Base-by-base conservation (phyloP, 2,888 invertebrate genomes). In the Nebria salina region DNA sequence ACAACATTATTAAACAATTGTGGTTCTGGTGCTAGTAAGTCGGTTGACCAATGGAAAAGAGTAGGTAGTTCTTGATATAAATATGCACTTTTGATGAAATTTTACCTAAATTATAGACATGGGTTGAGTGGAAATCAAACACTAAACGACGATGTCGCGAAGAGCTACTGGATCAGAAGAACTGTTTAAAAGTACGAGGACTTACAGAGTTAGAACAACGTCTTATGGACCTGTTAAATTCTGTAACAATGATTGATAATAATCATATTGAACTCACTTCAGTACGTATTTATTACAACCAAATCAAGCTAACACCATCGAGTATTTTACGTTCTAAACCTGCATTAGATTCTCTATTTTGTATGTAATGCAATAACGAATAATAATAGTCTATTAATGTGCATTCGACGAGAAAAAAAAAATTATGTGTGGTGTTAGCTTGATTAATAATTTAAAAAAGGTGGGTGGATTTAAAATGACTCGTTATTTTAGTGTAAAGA, bases 51-150 rank as follows among this genome's bases (percentile, higher is more conserved):
- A 25, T 70, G 70, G 70, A 70, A 70, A 70, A 20, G 70, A 70
- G 70, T 70, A 70, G 20, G 70, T 70, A 70, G 15, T 7, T 11
- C 2, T 54, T 54, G 54, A 1, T 6, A 13, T 8, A 70, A 4
- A 9, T 8, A n/a, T 66, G 66, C 9, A 13, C 25, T 70, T 70
- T 13, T 25, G 34, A 70, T 4, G 34, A 11, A 11, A 70, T 70
- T 68, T 25, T 68, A 26, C 70, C 34, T 15, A 70, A 70, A 25
- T 70, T 70, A 26, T 70, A 70, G 70, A 70, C 70, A 70, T 70
- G 70, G 70, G 70, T 70, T 70, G 70, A 70, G 6, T 70, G 70
- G 70, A 70, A 70, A 20, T 70, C 70, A 11, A 70, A 70, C 70
- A 70, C 70, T 13, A 70, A 70, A 15, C 25, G 70, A 20, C 70